Evolutionary conservation across 2,888 invertebrate species (phyloP).

Genomic region (Cataglyphis albicans): DNA sequence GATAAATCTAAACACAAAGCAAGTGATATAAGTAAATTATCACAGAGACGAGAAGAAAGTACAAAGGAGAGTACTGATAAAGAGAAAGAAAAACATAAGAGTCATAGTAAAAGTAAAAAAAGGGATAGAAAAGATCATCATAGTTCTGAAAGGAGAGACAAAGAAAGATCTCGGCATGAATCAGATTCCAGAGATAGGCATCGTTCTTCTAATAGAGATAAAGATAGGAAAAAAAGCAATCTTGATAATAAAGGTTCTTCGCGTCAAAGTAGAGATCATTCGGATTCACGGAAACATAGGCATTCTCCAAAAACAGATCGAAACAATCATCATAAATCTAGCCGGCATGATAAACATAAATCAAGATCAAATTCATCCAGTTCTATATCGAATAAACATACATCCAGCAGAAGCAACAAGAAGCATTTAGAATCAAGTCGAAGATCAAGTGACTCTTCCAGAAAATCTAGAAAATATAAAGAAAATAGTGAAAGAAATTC

Average conservation of each 20-base stretch:
- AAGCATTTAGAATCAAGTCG: constrained; percentile 77
- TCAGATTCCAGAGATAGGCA: constrained; percentile 61
- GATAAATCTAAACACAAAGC: constrained; percentile 57
- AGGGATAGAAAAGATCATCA: constrained; percentile 63
- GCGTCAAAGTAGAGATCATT: constrained; percentile 63
- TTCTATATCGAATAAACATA: constrained; percentile 75
- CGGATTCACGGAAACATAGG: constrained; percentile 48
- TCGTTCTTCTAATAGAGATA: constrained; percentile 60
- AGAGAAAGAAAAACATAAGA: constrained; percentile 45
- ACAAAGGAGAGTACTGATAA: constrained; percentile 45
- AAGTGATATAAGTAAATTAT: constrained; percentile 38
- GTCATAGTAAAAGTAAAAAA: constrained; percentile 49
- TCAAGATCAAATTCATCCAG: constrained; percentile 77
- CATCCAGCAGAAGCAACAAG: constrained; percentile 66
- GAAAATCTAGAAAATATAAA: constrained; percentile 72
- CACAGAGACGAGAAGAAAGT: background rate
- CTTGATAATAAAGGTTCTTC: constrained; percentile 58
- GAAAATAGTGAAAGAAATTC: constrained; percentile 76
- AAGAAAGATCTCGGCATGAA: constrained; percentile 50
- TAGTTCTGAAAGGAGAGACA: constrained; percentile 61
- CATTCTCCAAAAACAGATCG: constrained; percentile 61
- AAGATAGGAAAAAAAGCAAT: constrained; percentile 45
- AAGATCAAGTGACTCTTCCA: constrained; percentile 72
- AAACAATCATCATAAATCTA: constrained; percentile 73
- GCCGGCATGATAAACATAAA: constrained; percentile 75